Conservation (phyloP, 2,888 invertebrate species). For the Sinohyriopsis cumingii region DNA sequence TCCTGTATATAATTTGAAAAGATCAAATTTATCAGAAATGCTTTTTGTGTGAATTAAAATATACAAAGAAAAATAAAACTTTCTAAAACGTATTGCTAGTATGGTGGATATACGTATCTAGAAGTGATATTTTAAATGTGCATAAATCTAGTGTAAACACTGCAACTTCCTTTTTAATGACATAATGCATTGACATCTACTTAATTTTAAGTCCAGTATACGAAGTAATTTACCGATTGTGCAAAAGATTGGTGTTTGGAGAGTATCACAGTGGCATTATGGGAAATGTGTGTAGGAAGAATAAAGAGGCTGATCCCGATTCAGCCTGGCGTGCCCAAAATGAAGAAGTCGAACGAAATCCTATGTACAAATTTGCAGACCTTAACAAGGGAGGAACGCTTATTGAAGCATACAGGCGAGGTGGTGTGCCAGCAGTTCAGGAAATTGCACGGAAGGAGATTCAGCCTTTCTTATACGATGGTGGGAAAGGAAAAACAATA, state of each 20-base stretch:
- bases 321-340: slow-evolving; percentile 69
- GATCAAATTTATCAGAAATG: too few relatives aligned
- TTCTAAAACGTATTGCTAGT: too few relatives aligned
- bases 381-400: slow-evolving; percentile 61
- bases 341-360: slow-evolving; percentile 62
- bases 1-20: too few relatives aligned
- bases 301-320: slow-evolving; percentile 51
- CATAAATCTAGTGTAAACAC: too few relatives aligned
- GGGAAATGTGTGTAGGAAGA: slow-evolving; percentile 41
- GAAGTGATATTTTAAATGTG: too few relatives aligned
- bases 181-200: too few relatives aligned
- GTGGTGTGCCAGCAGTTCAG: slow-evolving; percentile 57
- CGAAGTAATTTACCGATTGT: too few relatives aligned
- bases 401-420: slow-evolving; percentile 54
- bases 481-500: slow-evolving; percentile 60
- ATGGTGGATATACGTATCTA: too few relatives aligned
- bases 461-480: slow-evolving; percentile 60
- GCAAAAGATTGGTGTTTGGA: not conserved
- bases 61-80: too few relatives aligned
- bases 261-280: slow-evolving; percentile 21
- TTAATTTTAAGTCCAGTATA: too few relatives aligned
- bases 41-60: too few relatives aligned
- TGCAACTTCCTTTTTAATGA: too few relatives aligned
- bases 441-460: slow-evolving; percentile 60
- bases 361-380: slow-evolving; percentile 66